Percentiles rank a stretch among this genome's conserved stretches.
These are phyloP conservation scores for Drosophila chauvacae DNA, from an alignment of 1,140 invertebrate genomes.

Conservation along the genomic window DNA sequence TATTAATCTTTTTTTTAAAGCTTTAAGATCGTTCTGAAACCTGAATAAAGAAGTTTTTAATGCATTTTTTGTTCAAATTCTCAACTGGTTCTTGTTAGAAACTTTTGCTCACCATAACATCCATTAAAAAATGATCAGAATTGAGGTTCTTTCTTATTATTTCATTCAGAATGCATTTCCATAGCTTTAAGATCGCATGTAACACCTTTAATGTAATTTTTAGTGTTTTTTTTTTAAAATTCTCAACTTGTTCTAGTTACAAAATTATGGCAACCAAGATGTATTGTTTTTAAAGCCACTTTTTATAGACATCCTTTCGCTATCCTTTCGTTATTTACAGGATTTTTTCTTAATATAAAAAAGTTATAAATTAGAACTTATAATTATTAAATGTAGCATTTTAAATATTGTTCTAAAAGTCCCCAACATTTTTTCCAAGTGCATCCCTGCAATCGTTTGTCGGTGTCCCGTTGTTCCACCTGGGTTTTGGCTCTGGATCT, in stretches of 20 bases:
- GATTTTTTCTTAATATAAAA: background rate
- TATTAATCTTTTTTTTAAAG: too few relatives aligned
- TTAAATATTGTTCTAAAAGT: background rate
- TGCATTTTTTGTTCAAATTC: too few relatives aligned
- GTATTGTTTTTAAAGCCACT: too few relatives aligned
- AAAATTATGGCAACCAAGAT: background rate
- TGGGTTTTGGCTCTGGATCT: constrained; percentile 1
- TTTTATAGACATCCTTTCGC: too few relatives aligned
- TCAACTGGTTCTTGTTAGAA: too few relatives aligned
- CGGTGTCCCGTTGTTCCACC: constrained; percentile 56
- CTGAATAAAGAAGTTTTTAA: too few relatives aligned
- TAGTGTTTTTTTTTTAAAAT: background rate
- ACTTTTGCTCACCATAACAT: too few relatives aligned
- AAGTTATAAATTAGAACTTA: too few relatives aligned
- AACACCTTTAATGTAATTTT: background rate
- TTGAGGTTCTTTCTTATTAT: background rate
- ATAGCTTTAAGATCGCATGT: background rate
- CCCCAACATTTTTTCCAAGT: background rate
- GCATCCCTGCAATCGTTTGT: constrained; percentile 24
- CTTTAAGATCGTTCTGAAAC: too few relatives aligned
- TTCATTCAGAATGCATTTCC: background rate
- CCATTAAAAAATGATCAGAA: background rate
- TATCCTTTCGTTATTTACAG: background rate
- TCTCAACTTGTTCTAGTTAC: background rate
- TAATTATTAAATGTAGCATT: background rate